These are phyloP conservation scores for Myodes glareolus DNA, from an alignment of 2,113 vertebrate species.

Conservation along the genomic window DNA sequence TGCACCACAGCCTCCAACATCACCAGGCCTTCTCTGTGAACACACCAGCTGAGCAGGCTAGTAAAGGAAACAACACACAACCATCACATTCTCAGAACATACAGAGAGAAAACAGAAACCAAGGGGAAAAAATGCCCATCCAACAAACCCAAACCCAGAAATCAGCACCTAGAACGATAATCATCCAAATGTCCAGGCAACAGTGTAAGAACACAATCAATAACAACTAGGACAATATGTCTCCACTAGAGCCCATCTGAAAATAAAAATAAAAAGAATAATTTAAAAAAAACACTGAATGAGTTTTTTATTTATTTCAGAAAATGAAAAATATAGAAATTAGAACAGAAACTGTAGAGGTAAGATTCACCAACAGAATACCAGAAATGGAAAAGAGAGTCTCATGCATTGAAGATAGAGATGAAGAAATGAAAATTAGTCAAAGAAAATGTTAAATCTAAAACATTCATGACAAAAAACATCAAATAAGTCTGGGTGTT, in stretches of 20 bases:
- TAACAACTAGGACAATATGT: neutral
- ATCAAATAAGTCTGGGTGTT: neutral
- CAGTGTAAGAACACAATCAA: neutral
- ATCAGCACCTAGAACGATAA: neutral
- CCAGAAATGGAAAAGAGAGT: neutral
- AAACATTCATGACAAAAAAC: neutral
- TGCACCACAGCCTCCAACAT: neutral
- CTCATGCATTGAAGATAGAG: neutral
- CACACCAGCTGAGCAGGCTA: neutral
- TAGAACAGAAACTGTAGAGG: neutral
- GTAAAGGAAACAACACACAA: neutral
- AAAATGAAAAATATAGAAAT: neutral
- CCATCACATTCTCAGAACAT: neutral
- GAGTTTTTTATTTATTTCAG: too few species aligned
- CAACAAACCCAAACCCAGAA: neutral
- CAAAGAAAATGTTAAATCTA: neutral
- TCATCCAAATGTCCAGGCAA: neutral
- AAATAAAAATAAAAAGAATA: neutral
- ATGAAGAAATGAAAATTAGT: neutral
- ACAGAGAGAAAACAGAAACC: neutral
- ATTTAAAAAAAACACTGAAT: neutral
- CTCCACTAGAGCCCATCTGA: neutral
- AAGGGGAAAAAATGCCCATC: neutral
- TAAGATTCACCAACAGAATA: neutral
- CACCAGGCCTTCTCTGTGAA: neutral